A percentile compares a stretch with the other conserved stretches of the same genome.
phyloP scores from a whole-genome alignment of 2,797 vertebrate species.

The Sebastes kiyomatsui region DNA sequence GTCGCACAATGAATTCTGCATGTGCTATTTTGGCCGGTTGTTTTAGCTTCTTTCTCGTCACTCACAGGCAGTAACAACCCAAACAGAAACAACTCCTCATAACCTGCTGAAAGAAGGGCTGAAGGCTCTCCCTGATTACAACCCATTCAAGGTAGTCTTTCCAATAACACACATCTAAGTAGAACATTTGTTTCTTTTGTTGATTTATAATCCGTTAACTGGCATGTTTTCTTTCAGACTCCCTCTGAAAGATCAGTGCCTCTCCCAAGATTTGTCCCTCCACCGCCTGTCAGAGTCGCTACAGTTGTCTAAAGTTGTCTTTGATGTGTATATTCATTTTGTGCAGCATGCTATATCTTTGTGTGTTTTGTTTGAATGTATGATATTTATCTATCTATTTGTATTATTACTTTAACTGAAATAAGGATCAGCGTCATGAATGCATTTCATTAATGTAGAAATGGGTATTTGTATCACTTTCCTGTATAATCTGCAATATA shows the following conservation, averaged over 20 bases:
- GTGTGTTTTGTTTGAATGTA: neutral
- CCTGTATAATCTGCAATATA: neutral
- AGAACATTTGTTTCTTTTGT: neutral
- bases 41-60: neutral
- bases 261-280: slow-evolving; percentile 67
- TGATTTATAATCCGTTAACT: neutral
- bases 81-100: slow-evolving; percentile 44
- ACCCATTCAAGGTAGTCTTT: slow-evolving; percentile 64
- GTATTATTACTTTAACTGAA: slow-evolving; percentile 1
- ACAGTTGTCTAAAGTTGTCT: slow-evolving; percentile 66
- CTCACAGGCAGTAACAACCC: slow-evolving; percentile 55
- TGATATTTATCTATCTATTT: slow-evolving; percentile 10
- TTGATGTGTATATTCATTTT: neutral
- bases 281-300: slow-evolving; percentile 73
- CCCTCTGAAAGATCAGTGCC: slow-evolving; percentile 55
- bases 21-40: neutral
- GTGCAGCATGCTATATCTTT: neutral
- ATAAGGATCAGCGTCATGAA: neutral
- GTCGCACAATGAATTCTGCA: neutral
- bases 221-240: slow-evolving; percentile 51
- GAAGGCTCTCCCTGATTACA: slow-evolving; percentile 71
- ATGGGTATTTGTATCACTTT: neutral
- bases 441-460: neutral
- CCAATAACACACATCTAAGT: neutral
- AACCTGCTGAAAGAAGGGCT: slow-evolving; percentile 46